Evolutionary conservation across 2,888 invertebrate genomes (phyloP), one percentile per base, ranked within the genome.

Genomic region (Pristionchus fissidentatus): DNA sequence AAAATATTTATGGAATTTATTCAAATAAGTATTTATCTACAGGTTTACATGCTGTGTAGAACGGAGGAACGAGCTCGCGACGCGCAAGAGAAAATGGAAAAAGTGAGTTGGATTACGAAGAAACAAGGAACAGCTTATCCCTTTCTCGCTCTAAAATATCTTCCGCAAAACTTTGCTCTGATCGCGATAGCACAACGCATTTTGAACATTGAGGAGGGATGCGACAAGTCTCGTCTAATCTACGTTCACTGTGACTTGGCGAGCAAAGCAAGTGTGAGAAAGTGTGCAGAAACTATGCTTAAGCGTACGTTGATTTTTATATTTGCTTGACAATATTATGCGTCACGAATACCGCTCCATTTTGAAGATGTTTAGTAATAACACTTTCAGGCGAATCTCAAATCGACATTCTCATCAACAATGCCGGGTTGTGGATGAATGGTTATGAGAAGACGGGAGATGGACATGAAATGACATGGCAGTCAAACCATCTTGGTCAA

Each of bases 361-460:
- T 10, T 46, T 46, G 46, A 10, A 7, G 15, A 46, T 15, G 15
- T 15, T 46, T 7, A 46, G 15, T 15, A 57, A 57, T 32, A 62
- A 43, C n/a, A 1, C 3, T 26, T 80, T 57, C 82, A 86, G 88
- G 85, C 13, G 90, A 90, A 57, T 78, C 86, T 8, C 84, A 85
- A 29, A 87, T 92, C 38, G 92, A 92, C 85, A 88, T 92, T 60
- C 85, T 94, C 66, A 88, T 88, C 87, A 92, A 93, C 93, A 87
- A 92, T 95, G 97, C 97, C 90, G 97, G 97, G 41, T 95, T 97
- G 66, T 97, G 97, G 97, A 96, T 96, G 92, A 96, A 96, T 43
- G 89, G 89, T 60, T 91, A 88, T 77, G 87, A 94, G 83, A 93
- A 95, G 87, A 96, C 96, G 0, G 94, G 94, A 88, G 97, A 97